Conservation (phyloP, 2,888 invertebrate genomes). For the Hydrotaea cyrtoneurina region DNA sequence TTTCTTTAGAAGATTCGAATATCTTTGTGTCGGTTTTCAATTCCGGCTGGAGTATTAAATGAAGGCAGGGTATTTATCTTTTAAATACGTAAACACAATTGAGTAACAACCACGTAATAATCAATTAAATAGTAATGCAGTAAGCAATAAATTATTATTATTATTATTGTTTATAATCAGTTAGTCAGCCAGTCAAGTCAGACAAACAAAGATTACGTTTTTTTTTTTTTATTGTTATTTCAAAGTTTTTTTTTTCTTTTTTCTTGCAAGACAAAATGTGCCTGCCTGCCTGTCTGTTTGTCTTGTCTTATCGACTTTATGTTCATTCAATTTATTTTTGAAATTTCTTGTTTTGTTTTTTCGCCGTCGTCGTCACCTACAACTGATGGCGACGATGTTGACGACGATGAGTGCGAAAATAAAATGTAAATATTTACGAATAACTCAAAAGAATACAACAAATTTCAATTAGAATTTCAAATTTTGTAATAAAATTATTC, state of each 20-base stretch:
- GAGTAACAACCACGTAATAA: constrained; percentile 8
- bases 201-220: background rate
- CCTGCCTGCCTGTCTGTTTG: background rate
- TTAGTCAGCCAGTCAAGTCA: background rate
- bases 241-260: background rate
- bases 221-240: background rate
- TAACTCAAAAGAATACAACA: background rate
- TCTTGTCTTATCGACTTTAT: constrained; percentile 8
- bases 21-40: no score
- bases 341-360: background rate
- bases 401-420: background rate
- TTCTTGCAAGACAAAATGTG: background rate
- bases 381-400: background rate
- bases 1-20: no score
- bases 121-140: constrained; percentile 20
- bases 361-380: background rate
- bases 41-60: no score
- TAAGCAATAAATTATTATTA: constrained; percentile 17
- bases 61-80: no score
- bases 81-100: no score
- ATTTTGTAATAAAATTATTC: background rate
- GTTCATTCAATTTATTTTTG: background rate
- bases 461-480: constrained; percentile 1
- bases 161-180: background rate
- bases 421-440: constrained; percentile 23